A percentile compares a stretch with the other conserved stretches of the same genome.
Conservation (phyloP, 1,140 invertebrate genomes). For the Elysia chlorotica region DNA sequence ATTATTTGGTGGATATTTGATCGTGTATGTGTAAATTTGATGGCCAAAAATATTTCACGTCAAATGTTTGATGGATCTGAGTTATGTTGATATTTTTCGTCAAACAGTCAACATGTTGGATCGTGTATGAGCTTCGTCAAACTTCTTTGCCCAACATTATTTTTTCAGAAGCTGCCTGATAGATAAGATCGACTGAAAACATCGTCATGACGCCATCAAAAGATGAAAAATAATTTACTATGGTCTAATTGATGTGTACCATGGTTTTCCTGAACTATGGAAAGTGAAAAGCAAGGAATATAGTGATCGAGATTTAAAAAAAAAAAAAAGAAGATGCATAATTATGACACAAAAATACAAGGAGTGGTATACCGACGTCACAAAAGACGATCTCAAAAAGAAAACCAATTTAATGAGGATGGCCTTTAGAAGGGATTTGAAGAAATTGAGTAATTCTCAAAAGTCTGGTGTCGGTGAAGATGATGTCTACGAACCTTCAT, state of each 20-base stretch:
- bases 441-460: background rate
- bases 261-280: background rate
- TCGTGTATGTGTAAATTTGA: background rate
- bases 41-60: background rate
- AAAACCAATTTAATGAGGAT: background rate
- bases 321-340: background rate
- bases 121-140: background rate
- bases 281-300: background rate
- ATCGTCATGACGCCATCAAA: background rate
- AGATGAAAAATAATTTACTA: background rate
- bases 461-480: background rate
- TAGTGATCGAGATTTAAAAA: background rate
- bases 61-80: background rate
- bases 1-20: background rate
- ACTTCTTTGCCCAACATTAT: background rate
- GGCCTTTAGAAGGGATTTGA: background rate
- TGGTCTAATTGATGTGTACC: background rate
- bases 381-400: background rate
- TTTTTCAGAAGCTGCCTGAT: background rate
- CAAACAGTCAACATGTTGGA: background rate
- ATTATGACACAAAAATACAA: background rate
- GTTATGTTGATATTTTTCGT: background rate
- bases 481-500: background rate
- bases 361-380: background rate
- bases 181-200: background rate